Conservation (phyloP, 2,888 invertebrate species). For the Kuschelorhynchus macadamiae region DNA sequence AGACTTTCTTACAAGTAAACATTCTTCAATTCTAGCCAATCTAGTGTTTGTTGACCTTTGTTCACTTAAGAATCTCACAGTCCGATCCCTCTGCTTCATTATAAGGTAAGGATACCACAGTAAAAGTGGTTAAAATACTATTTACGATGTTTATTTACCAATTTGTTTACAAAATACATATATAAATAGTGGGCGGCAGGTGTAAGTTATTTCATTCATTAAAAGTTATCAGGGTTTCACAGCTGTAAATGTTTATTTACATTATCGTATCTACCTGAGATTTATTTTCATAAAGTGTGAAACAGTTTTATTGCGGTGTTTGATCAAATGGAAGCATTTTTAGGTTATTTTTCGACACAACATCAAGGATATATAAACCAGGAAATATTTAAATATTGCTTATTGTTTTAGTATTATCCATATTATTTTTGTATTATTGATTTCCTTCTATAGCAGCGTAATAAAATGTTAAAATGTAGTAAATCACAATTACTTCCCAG, state of each 20-base stretch:
- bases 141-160: conserved; percentile 20
- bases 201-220: conserved; percentile 11
- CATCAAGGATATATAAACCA: no score
- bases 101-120: conserved; percentile 51
- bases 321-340: conserved; percentile 6
- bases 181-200: conserved; percentile 11
- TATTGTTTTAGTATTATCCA: no score
- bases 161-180: conserved; percentile 16
- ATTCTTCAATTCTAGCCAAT: conserved; percentile 57
- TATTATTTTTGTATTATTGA: no score
- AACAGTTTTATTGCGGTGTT: conserved; percentile 13
- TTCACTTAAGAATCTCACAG: conserved; percentile 48
- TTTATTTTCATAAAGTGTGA: conserved; percentile 13
- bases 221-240: conserved; percentile 14
- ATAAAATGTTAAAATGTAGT: no score
- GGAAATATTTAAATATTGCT: no score
- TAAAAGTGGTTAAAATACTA: conserved; percentile 2
- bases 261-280: conserved; percentile 21
- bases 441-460: no score
- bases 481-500: no score
- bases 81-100: conserved; percentile 51
- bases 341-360: no score
- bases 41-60: conserved; percentile 56
- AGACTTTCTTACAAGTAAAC: conserved; percentile 31
- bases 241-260: conserved; percentile 25